phyloP scores from a whole-genome alignment of 1,140 invertebrate species.

The Oryzaephilus surinamensis region DNA sequence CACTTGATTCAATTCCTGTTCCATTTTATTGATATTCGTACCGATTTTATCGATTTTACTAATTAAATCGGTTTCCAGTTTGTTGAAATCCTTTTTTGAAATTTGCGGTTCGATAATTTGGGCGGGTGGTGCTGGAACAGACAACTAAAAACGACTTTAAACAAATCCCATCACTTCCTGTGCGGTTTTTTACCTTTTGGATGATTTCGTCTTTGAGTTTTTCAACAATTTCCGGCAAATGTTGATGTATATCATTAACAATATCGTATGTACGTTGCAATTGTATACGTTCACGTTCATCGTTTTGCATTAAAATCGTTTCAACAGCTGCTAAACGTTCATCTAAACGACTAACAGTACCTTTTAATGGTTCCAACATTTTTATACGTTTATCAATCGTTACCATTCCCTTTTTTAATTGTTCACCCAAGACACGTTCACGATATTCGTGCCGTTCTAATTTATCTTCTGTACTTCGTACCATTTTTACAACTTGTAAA shows the following conservation, averaged over 20 bases:
- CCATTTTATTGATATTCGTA: constrained; percentile 42
- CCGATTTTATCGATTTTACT: constrained; percentile 45
- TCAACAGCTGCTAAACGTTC: constrained; percentile 59
- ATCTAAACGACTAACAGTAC: constrained; percentile 51
- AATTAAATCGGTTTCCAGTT: constrained; percentile 44
- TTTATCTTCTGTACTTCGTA: constrained; percentile 68
- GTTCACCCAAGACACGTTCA: constrained; percentile 66
- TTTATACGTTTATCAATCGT: constrained; percentile 62
- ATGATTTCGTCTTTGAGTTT: constrained; percentile 28
- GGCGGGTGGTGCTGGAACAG: not conserved
- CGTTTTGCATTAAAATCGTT: constrained; percentile 54
- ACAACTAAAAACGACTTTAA: not conserved
- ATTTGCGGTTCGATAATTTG: constrained; percentile 18
- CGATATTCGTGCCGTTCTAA: constrained; percentile 73
- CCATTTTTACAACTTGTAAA: constrained; percentile 68
- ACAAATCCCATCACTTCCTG: not conserved
- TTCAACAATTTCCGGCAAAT: constrained; percentile 43
- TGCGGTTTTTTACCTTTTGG: constrained; percentile 13
- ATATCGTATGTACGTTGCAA: constrained; percentile 56
- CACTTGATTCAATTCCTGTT: constrained; percentile 38
- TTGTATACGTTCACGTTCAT: constrained; percentile 55
- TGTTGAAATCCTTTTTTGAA: constrained; percentile 32
- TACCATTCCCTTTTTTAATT: constrained; percentile 60
- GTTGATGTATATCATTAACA: constrained; percentile 52
- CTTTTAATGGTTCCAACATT: constrained; percentile 55